These are phyloP conservation scores for Drosophila nigritarsus DNA, from an alignment of 2,888 invertebrate species.

Conservation along the genomic window DNA sequence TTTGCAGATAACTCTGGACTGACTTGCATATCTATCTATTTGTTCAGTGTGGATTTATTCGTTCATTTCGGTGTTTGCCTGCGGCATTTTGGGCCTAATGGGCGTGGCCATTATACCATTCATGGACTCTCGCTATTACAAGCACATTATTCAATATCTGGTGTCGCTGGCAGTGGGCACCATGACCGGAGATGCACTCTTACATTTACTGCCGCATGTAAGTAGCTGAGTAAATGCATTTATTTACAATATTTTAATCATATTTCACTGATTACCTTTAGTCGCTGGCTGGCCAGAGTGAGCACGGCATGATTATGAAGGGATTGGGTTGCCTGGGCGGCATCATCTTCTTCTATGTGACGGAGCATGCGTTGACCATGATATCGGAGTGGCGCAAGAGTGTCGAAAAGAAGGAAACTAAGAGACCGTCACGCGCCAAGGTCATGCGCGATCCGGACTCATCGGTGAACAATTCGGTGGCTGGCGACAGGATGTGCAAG, in stretches of 20 bases:
- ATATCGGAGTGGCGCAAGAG: constrained; percentile 93
- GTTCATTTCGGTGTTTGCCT: constrained; percentile 91
- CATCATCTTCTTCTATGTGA: constrained; percentile 95
- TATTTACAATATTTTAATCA: not conserved
- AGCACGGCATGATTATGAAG: constrained; percentile 92
- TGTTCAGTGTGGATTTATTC: constrained; percentile 93
- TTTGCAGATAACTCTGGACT: not conserved
- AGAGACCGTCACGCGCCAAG: constrained; percentile 87
- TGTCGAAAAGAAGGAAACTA: constrained; percentile 88
- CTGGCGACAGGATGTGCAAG: constrained; percentile 90
- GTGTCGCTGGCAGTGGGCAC: constrained; percentile 97
- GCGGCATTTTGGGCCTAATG: constrained; percentile 94
- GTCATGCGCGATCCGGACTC: constrained; percentile 89
- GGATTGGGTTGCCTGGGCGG: constrained; percentile 91
- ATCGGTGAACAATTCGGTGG: constrained; percentile 83
- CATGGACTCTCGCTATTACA: constrained; percentile 95
- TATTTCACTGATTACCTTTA: constrained; percentile 32
- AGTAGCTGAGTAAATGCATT: constrained; percentile 68
- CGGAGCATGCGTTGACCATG: constrained; percentile 92
- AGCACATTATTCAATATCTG: constrained; percentile 94
- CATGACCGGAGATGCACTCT: constrained; percentile 94
- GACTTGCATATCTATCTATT: not conserved
- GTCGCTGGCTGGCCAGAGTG: constrained; percentile 82
- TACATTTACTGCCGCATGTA: constrained; percentile 96
- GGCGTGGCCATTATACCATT: constrained; percentile 96